Percentiles rank a stretch among this genome's conserved stretches.
Evolutionary conservation across 2,888 invertebrate species (phyloP).

Genomic region (Rapana venosa): DNA sequence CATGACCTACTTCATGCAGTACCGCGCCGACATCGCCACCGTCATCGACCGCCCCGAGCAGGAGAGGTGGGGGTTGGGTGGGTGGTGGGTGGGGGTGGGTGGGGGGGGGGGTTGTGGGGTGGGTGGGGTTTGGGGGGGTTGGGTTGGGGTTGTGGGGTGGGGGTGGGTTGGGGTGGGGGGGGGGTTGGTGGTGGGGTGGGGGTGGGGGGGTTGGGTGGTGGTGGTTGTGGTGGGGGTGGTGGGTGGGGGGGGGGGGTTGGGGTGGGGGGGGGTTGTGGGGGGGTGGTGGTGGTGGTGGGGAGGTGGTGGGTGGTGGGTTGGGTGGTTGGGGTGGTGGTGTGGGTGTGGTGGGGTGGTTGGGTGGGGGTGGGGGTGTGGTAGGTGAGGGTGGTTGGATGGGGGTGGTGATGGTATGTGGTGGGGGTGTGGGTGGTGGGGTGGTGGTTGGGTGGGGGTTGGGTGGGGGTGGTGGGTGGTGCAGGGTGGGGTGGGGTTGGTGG

Average conservation of each 20-base stretch:
- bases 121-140: not conserved
- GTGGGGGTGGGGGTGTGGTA: no score
- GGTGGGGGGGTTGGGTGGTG: no score
- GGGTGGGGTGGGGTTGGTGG: not conserved
- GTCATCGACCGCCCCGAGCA: slow-evolving; percentile 72
- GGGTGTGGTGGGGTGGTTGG: no score
- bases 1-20: slow-evolving; percentile 78
- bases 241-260: no score
- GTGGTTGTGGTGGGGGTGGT: no score
- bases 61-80: slow-evolving; percentile 58
- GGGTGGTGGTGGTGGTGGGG: not conserved
- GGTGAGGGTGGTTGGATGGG: no score
- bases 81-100: not conserved
- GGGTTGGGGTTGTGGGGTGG: not conserved
- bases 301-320: no score
- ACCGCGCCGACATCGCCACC: slow-evolving; percentile 70
- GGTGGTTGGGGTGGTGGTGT: not conserved
- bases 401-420: no score
- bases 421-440: no score
- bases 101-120: not conserved
- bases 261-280: no score
- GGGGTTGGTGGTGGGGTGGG: not conserved
- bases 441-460: slow-evolving; percentile 59
- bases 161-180: not conserved
- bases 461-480: not conserved